Evolutionary conservation across 2,113 vertebrate genomes (phyloP).

Genomic region (Sylvicapra grimmia): DNA sequence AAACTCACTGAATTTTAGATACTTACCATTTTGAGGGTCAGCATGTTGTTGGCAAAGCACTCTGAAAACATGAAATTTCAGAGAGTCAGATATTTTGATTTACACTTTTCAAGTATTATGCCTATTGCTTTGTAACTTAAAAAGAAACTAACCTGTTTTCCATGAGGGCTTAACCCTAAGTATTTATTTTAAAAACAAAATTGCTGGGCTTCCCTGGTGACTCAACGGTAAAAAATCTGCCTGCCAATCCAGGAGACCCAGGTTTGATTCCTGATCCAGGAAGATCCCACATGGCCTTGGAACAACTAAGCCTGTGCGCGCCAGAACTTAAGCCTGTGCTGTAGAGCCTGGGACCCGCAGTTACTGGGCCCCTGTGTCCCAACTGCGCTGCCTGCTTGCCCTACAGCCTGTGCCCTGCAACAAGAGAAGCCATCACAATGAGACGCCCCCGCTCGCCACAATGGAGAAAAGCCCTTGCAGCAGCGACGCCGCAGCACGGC

Average conservation of each 20-base stretch:
- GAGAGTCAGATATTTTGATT: slow-evolving; percentile 44
- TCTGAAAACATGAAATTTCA: slow-evolving; percentile 74
- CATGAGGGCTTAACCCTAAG: neutral
- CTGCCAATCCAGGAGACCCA: neutral
- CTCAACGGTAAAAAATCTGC: neutral
- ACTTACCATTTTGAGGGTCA: slow-evolving; percentile 39
- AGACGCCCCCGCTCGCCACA: neutral
- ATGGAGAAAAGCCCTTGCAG: neutral
- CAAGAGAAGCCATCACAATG: neutral
- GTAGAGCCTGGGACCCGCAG: neutral
- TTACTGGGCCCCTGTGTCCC: neutral
- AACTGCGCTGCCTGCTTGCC: neutral
- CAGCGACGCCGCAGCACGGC: fast-evolving
- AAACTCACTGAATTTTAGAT: slow-evolving; percentile 17
- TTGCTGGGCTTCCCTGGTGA: neutral
- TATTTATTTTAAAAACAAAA: neutral
- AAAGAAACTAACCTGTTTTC: slow-evolving; percentile 15
- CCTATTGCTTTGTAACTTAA: slow-evolving; percentile 45
- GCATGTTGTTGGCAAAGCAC: slow-evolving; percentile 78
- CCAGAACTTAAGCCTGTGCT: neutral
- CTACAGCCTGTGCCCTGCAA: neutral
- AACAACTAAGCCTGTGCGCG: neutral
- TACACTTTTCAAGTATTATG: neutral
- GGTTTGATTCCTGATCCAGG: neutral
- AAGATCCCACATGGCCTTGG: neutral